Evolutionary conservation across 1,140 invertebrate species (phyloP), one percentile per base, ranked within the genome.

Genomic region (Orchestia grillus): DNA sequence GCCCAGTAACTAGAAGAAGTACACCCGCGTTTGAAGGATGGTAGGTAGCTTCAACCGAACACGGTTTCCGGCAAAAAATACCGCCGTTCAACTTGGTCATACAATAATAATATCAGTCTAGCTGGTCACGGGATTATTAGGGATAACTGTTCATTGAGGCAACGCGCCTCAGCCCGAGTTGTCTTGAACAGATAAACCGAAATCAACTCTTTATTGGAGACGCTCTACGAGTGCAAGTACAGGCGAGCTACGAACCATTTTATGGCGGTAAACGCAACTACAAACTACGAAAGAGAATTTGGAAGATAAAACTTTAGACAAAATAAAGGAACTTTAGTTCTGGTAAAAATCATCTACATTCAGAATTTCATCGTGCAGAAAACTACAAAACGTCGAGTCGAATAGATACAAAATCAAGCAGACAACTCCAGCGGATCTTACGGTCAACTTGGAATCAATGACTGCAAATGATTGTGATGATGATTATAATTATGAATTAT

Each of bases 1-100:
- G 92, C 92, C 92, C 15, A 94, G 92, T 44, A 94, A 44, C 92
- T 94, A 94, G 92, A 44, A 90, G 88, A 90, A 42, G 88, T 36
- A 77, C 1, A 77, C 62, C 62, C 62, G 28, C 62, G 62, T 77
- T 77, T 77, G 15, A 77, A 77, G 62, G 28, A 77, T 77, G 62
- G 62, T 1, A 77, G 62, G 11, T 77, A 77, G 3, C 28, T 53
- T 53, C 47, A 53, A 6, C 47, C 6, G 6, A 19, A 36, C 62
- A 19, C 11, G 62, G 62, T 77, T 1, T 8, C 28, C 62, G 62
- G 28, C 28, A 3, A 36, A 23, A 36, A 15, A 23, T 77, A 23
- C 1, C 36, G 11, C 62, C 62, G 28, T 77, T 15, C 15, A 77
- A 77, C 62, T 36, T 1, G 62, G 62, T 77, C 62, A 36, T 77